A percentile compares a stretch with the other conserved stretches of the same genome.
phyloP scores from a whole-genome alignment of 2,888 invertebrate genomes.

The Trissolcus brochymenae region DNA sequence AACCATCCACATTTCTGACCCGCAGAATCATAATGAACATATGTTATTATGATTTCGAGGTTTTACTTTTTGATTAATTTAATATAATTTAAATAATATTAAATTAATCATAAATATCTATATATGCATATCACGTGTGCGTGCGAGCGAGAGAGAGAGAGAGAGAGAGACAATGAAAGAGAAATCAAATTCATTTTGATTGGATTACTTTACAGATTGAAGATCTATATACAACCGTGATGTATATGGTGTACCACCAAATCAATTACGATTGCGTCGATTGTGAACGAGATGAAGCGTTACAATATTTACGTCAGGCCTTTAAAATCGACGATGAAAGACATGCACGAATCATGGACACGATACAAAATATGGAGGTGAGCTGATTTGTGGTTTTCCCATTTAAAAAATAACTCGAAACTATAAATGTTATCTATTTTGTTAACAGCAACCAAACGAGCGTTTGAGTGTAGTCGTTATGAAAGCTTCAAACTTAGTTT shows the following conservation, averaged over 20 bases:
- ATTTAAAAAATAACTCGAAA: background rate
- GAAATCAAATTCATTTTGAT: conserved; percentile 1
- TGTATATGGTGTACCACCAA: conserved; percentile 90
- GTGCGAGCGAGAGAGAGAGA: too few species aligned
- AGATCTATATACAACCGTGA: conserved; percentile 89
- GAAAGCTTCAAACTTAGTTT: conserved; percentile 89
- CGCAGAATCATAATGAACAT: background rate
- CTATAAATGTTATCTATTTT: conserved; percentile 8
- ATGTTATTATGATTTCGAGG: background rate
- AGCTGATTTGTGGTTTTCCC: background rate
- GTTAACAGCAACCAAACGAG: conserved; percentile 83
- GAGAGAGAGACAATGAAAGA: too few species aligned
- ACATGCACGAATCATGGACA: conserved; percentile 83
- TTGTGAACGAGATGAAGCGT: conserved; percentile 82
- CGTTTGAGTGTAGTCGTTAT: conserved; percentile 90
- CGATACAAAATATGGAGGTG: conserved; percentile 85
- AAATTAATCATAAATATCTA: too few species aligned
- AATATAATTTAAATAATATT: background rate
- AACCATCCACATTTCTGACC: too few species aligned
- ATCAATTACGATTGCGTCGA: conserved; percentile 88
- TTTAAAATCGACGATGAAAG: conserved; percentile 87
- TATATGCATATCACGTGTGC: too few species aligned
- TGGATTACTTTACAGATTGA: conserved; percentile 82
- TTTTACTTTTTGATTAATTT: background rate
- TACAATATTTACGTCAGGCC: conserved; percentile 88